A percentile compares a stretch with the other conserved stretches of the same genome.
phyloP scores from a whole-genome alignment of 2,888 invertebrate species.

The Archaeoteleia sp. region DNA sequence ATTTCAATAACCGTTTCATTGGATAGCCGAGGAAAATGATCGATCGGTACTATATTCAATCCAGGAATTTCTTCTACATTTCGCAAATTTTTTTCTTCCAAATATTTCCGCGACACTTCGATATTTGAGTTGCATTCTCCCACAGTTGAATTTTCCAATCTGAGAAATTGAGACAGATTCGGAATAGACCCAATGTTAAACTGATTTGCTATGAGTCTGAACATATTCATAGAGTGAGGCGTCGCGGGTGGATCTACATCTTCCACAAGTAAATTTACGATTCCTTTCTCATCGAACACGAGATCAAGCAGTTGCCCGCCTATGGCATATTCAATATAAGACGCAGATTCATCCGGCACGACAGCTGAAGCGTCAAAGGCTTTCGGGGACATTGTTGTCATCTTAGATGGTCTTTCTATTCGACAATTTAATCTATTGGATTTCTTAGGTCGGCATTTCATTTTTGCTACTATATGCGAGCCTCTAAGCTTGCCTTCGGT shows the following conservation, averaged over 20 bases:
- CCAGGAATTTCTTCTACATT: no score
- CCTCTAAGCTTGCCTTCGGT: constrained; percentile 52
- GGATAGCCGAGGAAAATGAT: constrained; percentile 48
- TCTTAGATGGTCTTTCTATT: constrained; percentile 50
- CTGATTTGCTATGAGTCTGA: constrained; percentile 57
- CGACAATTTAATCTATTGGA: constrained; percentile 53
- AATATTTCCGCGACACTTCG: constrained; percentile 36
- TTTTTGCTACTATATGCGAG: constrained; percentile 51
- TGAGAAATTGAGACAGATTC: constrained; percentile 49
- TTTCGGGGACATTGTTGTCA: constrained; percentile 45
- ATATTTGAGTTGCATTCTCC: constrained; percentile 57
- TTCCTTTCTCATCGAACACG: constrained; percentile 56
- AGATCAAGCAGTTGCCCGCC: constrained; percentile 53
- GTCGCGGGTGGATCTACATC: constrained; percentile 35
- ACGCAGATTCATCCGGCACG: constrained; percentile 36
- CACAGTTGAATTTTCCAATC: constrained; percentile 56
- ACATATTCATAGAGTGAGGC: constrained; percentile 54
- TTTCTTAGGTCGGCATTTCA: constrained; percentile 54
- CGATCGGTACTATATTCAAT: constrained; percentile 26
- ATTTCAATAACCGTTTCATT: constrained; percentile 54
- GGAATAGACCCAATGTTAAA: constrained; percentile 56
- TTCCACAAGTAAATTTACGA: constrained; percentile 53
- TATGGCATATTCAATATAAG: constrained; percentile 42
- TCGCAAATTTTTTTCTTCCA: constrained; percentile 11
- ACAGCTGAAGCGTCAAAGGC: constrained; percentile 33